Percentiles rank a stretch among this genome's conserved stretches.
Conservation (phyloP, 2,888 invertebrate species). For the Nemapogon koenigi region DNA sequence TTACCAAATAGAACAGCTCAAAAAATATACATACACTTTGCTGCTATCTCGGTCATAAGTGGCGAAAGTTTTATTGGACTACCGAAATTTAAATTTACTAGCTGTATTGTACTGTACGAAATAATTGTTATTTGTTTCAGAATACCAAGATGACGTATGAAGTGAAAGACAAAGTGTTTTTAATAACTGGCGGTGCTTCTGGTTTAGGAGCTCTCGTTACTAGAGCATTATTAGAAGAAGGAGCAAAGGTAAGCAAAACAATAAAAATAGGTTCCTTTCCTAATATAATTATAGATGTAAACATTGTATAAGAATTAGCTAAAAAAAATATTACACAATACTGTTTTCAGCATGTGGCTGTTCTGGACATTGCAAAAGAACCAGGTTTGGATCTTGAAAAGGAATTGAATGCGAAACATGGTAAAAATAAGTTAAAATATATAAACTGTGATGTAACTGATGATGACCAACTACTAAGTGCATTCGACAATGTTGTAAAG, state of each 20-base stretch:
- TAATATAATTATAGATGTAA: constrained; percentile 9
- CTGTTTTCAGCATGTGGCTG: constrained; percentile 26
- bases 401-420: constrained; percentile 26
- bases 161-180: constrained; percentile 27
- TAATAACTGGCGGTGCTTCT: constrained; percentile 33
- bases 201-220: constrained; percentile 32
- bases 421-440: constrained; percentile 25
- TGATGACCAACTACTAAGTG: constrained; percentile 24
- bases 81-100: too few species aligned
- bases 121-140: constrained; percentile 1
- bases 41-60: too few species aligned
- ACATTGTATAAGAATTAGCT: constrained; percentile 12
- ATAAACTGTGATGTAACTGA: constrained; percentile 29
- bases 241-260: constrained; percentile 26
- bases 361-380: constrained; percentile 25
- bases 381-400: constrained; percentile 23
- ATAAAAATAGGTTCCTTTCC: constrained; percentile 11
- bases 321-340: constrained; percentile 10
- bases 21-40: too few species aligned
- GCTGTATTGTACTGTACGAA: too few species aligned
- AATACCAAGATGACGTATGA: constrained; percentile 21
- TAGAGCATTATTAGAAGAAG: constrained; percentile 25
- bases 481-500: constrained; percentile 26
- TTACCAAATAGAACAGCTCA: too few species aligned
- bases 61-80: too few species aligned